Evolutionary conservation across 2,888 invertebrate genomes (phyloP), one percentile per base, ranked within the genome.

Genomic region (Pristionchus arcanus): DNA sequence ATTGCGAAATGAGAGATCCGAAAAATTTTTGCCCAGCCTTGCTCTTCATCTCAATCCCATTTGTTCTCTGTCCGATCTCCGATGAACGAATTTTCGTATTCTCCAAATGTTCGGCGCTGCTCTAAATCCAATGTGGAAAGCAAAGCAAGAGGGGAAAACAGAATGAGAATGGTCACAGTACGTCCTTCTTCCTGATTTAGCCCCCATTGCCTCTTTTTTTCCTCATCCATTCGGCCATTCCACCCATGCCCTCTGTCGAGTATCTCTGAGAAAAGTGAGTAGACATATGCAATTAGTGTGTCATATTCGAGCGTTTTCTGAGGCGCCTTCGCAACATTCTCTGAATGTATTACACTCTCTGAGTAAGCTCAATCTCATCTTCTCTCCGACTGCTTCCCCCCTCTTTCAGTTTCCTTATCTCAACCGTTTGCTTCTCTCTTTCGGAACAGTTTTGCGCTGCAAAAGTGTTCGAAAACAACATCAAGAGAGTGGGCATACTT

Each of bases 331-430:
- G 81, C 81, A 81, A 81, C 81, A 49, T 81, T 81, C 81, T 81
- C 81, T 81, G 81, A 81, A 81, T 81, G 81, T 81, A 81, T 81
- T 81, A 81, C 81, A 49, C 81, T 49, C 28, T 81, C 81, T 81
- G 81, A 81, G 81, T 53, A n/a, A 53, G 31, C 31, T 19, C 2
- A 71, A 34, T 53, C 81, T 25, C 42, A 42, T 68, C 31, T 68
- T 28, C 5, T 4, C 71, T 4, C 68, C 42, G 42, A 55, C 63
- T 63, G 63, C 74, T 25, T 25, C 42, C 34, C 74, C 25, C 7
- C 15, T 25, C 25, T 25, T 37, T 19, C 7, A 5, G 21, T 21
- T 37, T 37, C 31, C 74, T 74, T 74, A 63, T 63, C 63, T 21
- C 25, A 11, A n/a, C 21, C 74, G 9, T 34, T 31, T 71, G 31